Percentiles rank a stretch among this genome's conserved stretches.
These are phyloP conservation scores for Magallana ariakensis DNA, from an alignment of 1,140 invertebrate genomes.

Conservation along the genomic window DNA sequence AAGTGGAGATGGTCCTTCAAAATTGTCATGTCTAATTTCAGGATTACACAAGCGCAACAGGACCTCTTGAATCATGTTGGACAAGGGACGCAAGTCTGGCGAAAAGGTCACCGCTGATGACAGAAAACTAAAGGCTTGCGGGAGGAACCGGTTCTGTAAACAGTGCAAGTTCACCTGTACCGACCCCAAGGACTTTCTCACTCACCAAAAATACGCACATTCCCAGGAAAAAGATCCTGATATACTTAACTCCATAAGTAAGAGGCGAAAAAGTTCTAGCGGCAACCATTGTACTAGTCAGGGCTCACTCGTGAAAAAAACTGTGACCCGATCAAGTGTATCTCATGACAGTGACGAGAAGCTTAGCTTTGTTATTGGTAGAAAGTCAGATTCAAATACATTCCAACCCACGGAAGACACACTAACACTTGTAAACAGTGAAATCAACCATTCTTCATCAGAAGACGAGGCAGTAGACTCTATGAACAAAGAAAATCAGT, in stretches of 20 bases:
- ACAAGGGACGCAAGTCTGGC: slow-evolving; percentile 12
- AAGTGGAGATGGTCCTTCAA: neutral
- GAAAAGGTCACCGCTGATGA: slow-evolving; percentile 5
- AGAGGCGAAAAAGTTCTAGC: slow-evolving; percentile 52
- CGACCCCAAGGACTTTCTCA: slow-evolving; percentile 71
- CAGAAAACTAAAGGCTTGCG: slow-evolving; percentile 38
- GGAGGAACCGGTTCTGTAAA: slow-evolving; percentile 70
- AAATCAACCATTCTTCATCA: neutral
- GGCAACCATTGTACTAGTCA: neutral
- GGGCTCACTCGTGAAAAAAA: slow-evolving; percentile 35
- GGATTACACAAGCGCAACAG: neutral
- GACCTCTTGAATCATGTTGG: slow-evolving; percentile 23
- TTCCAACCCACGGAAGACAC: slow-evolving; percentile 29
- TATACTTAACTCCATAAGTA: slow-evolving; percentile 54
- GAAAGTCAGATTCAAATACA: slow-evolving; percentile 29
- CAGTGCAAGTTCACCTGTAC: slow-evolving; percentile 71
- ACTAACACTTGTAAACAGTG: slow-evolving; percentile 39
- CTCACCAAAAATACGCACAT: slow-evolving; percentile 72
- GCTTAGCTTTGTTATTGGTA: slow-evolving; percentile 32
- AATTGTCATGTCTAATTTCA: slow-evolving; percentile 24
- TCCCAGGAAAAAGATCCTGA: slow-evolving; percentile 66
- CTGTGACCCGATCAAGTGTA: slow-evolving; percentile 47
- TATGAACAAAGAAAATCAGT: slow-evolving; percentile 46
- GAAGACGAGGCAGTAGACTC: slow-evolving; percentile 36
- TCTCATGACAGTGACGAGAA: slow-evolving; percentile 39